phyloP scores from a whole-genome alignment of 2,113 vertebrate genomes.

The Percopsis transmontana region DNA sequence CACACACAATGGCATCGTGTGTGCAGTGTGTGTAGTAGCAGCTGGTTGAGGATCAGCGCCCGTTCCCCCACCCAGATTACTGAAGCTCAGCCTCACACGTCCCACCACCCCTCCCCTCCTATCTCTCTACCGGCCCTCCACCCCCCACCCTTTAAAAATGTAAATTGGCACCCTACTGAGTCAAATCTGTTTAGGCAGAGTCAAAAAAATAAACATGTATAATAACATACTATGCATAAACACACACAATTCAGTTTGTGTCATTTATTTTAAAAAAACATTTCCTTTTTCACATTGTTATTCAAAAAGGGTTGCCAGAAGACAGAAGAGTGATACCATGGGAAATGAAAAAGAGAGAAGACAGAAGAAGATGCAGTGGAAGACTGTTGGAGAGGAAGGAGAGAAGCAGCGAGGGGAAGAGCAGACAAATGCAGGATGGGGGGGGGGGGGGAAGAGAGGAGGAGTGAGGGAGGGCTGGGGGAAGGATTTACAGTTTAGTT shows the following conservation, averaged over 20 bases:
- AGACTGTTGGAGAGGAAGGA: slow-evolving; percentile 17
- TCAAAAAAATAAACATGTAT: slow-evolving; percentile 10
- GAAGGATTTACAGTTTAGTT: slow-evolving; percentile 42
- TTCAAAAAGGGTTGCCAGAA: slow-evolving; percentile 55
- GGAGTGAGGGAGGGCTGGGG: background rate
- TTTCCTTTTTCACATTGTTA: slow-evolving; percentile 49
- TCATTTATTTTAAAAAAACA: slow-evolving; percentile 75
- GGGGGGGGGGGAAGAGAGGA: background rate
- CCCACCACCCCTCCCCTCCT: slow-evolving; percentile 11
- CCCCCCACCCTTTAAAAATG: slow-evolving; percentile 37
- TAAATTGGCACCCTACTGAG: slow-evolving; percentile 64
- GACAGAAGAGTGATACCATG: slow-evolving; percentile 29
- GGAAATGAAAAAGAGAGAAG: slow-evolving; percentile 31
- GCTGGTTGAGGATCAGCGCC: slow-evolving; percentile 67
- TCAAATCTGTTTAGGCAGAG: slow-evolving; percentile 58
- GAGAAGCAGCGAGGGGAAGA: slow-evolving; percentile 16
- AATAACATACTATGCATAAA: background rate
- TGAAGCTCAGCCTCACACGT: slow-evolving; percentile 46
- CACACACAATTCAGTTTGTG: slow-evolving; percentile 47
- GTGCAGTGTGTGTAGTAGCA: slow-evolving; percentile 44
- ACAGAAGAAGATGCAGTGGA: slow-evolving; percentile 45
- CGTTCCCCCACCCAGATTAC: slow-evolving; percentile 61
- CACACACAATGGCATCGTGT: background rate
- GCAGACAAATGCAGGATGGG: slow-evolving; percentile 6
- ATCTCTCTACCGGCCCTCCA: slow-evolving; percentile 17